Percentiles rank a stretch among this genome's conserved stretches.
These are phyloP conservation scores for Trypoxylus dichotomus DNA, from an alignment of 1,140 invertebrate genomes.

Conservation along the genomic window DNA sequence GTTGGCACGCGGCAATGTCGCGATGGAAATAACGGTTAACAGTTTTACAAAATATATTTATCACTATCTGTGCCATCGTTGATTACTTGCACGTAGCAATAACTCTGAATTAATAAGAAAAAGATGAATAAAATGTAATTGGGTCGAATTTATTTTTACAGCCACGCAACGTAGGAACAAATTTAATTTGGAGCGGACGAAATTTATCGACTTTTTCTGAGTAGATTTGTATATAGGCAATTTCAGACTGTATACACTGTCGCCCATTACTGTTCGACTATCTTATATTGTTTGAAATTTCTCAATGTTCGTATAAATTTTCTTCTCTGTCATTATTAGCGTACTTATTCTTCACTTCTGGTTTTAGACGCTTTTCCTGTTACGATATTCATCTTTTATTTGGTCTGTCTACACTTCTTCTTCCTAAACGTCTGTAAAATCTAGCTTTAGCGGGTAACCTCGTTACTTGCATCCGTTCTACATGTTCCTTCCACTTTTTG, in stretches of 20 bases:
- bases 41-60: not conserved
- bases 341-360: no score
- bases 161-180: not conserved
- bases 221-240: not conserved
- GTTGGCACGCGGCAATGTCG: not conserved
- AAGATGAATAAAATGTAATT: not conserved
- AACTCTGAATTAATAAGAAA: not conserved
- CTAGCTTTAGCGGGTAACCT: no score
- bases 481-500: no score
- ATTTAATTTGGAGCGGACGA: not conserved
- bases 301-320: no score
- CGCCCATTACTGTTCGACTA: no score
- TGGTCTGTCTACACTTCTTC: no score
- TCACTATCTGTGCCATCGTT: not conserved
- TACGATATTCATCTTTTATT: no score
- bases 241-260: not conserved
- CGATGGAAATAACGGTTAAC: conserved; percentile 2
- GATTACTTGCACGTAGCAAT: not conserved
- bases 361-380: no score
- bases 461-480: no score
- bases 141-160: not conserved
- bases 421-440: no score
- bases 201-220: not conserved
- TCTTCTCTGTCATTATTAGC: no score
- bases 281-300: no score